Percentiles rank a stretch among this genome's conserved stretches.
Conservation (phyloP, 2,113 vertebrate genomes). For the Parotia lawesii region DNA sequence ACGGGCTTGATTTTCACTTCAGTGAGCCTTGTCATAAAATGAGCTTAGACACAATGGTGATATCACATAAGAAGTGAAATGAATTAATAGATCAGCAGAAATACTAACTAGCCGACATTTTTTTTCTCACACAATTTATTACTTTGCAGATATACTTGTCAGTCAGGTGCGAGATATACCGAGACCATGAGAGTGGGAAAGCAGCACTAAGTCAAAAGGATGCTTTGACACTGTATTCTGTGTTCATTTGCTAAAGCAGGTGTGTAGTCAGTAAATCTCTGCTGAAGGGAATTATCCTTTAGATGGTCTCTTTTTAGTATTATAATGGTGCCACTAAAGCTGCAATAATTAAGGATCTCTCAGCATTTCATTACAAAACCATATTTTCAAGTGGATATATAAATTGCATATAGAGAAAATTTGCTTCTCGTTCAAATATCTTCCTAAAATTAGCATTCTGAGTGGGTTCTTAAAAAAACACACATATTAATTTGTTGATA, state of each 20-base stretch:
- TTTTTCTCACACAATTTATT: slow-evolving; percentile 53
- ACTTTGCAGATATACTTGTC: slow-evolving; percentile 56
- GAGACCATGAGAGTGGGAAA: slow-evolving; percentile 1
- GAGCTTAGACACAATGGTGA: slow-evolving; percentile 63
- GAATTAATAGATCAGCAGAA: slow-evolving; percentile 74
- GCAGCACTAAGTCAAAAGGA: slow-evolving; percentile 31
- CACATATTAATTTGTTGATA: slow-evolving; percentile 31
- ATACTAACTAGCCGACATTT: slow-evolving; percentile 49
- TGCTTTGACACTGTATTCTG: slow-evolving; percentile 1
- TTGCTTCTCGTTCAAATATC: slow-evolving; percentile 1
- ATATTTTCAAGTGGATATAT: slow-evolving; percentile 59
- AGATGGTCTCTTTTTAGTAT: slow-evolving; percentile 7
- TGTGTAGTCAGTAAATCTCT: slow-evolving; percentile 64
- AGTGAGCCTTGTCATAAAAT: slow-evolving; percentile 72
- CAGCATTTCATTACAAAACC: slow-evolving; percentile 57
- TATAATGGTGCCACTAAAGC: slow-evolving; percentile 31
- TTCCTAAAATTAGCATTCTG: slow-evolving; percentile 52
- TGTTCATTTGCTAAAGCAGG: slow-evolving; percentile 57
- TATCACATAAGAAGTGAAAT: slow-evolving; percentile 62
- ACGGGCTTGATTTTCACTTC: slow-evolving; percentile 75
- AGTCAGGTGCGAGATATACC: slow-evolving; percentile 36
- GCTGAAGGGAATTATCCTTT: slow-evolving; percentile 36
- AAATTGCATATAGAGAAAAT: slow-evolving; percentile 9
- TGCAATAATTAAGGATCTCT: slow-evolving; percentile 60
- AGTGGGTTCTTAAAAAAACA: slow-evolving; percentile 8